Percentiles rank a stretch among this genome's conserved stretches.
These are phyloP conservation scores for Drosophila mauritiana DNA, from an alignment of 1,140 invertebrate genomes.

Conservation along the genomic window DNA sequence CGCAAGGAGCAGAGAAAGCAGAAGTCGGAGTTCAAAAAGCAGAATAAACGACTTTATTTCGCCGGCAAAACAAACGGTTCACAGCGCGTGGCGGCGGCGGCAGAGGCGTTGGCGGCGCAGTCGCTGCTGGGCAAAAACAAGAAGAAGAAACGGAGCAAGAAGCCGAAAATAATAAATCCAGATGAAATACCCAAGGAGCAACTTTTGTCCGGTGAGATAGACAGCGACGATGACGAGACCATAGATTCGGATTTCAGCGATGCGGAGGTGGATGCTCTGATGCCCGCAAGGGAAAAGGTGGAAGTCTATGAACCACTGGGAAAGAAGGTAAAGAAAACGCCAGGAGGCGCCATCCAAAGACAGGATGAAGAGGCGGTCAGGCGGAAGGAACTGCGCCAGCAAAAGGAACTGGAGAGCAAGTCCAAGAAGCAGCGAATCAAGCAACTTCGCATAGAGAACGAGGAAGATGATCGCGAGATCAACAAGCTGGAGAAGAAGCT, in stretches of 20 bases:
- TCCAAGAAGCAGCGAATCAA: conserved; percentile 87
- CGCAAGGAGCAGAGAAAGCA: conserved; percentile 88
- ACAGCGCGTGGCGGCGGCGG: conserved; percentile 59
- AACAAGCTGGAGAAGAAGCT: conserved; percentile 93
- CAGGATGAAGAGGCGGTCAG: conserved; percentile 65
- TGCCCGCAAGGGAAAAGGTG: conserved; percentile 39
- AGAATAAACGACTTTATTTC: conserved; percentile 82
- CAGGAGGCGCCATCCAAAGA: conserved; percentile 59
- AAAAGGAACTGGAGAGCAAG: conserved; percentile 85
- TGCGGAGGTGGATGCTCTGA: conserved; percentile 63
- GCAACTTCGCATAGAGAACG: conserved; percentile 89
- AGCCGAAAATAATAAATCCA: conserved; percentile 45
- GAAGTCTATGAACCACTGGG: conserved; percentile 41
- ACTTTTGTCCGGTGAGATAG: conserved; percentile 59
- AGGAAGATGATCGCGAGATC: conserved; percentile 92
- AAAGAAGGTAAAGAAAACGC: conserved; percentile 27
- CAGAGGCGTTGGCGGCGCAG: conserved; percentile 36
- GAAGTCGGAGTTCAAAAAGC: conserved; percentile 86
- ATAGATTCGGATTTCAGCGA: conserved; percentile 82
- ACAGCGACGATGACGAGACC: conserved; percentile 73
- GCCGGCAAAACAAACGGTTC: conserved; percentile 69
- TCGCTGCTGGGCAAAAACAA: conserved; percentile 11
- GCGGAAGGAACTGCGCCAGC: conserved; percentile 84
- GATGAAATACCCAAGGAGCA: conserved; percentile 60
- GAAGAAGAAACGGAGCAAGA: conserved; percentile 44